Conservation (phyloP, 2,888 invertebrate genomes). For the Dryomyza anilis region DNA sequence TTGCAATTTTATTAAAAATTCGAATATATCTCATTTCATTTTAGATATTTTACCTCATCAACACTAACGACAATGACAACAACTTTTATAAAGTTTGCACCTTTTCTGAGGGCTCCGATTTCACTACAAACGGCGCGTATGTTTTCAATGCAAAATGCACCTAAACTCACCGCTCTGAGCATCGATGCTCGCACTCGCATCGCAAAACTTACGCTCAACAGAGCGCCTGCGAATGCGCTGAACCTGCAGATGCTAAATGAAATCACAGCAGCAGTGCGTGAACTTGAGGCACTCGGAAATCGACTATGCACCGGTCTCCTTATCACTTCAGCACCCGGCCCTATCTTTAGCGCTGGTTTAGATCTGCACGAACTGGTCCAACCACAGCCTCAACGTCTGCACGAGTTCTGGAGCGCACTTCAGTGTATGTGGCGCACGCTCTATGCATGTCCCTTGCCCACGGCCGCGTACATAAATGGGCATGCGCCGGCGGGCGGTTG, state of each 20-base stretch:
- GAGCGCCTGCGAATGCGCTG: conserved; percentile 27
- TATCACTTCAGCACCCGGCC: conserved; percentile 22
- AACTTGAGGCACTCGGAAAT: conserved; percentile 11
- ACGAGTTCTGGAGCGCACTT: conserved; percentile 12
- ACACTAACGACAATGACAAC: too few species aligned
- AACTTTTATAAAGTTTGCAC: too few species aligned
- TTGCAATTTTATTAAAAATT: too few species aligned
- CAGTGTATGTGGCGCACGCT: conserved; percentile 24
- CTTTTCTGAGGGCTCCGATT: too few species aligned
- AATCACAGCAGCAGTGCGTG: conserved; percentile 9
- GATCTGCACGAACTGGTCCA: conserved; percentile 22
- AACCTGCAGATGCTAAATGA: conserved; percentile 8
- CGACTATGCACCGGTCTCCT: conserved; percentile 20
- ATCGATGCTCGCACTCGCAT: conserved; percentile 12
- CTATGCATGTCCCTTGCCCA: conserved; percentile 2
- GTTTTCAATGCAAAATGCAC: not conserved
- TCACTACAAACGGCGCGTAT: not conserved
- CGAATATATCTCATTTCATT: too few species aligned
- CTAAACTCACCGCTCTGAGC: conserved; percentile 17
- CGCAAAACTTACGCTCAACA: conserved; percentile 24
- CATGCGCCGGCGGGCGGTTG: conserved; percentile 77
- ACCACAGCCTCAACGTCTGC: conserved; percentile 1
- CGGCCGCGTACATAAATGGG: conserved; percentile 23
- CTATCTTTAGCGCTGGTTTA: conserved; percentile 24
- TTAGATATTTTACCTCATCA: too few species aligned